phyloP scores from a whole-genome alignment of 2,888 invertebrate species.

The Sarcophaga carnaria region DNA sequence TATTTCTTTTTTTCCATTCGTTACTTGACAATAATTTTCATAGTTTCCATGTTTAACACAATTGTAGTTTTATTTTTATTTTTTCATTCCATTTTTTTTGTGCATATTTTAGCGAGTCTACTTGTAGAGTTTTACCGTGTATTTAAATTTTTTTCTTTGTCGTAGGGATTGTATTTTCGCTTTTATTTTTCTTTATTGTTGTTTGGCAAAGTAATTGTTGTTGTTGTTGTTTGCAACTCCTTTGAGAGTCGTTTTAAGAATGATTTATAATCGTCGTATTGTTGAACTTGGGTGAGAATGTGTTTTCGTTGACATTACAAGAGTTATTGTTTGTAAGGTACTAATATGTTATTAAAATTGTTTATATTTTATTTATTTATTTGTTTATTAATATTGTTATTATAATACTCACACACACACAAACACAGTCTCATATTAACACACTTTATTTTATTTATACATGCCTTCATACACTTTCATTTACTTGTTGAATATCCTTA shows the following conservation, averaged over 20 bases:
- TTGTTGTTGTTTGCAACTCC: conserved; percentile 9
- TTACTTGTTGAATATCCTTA: conserved; percentile 28
- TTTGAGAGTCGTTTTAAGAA: conserved; percentile 54
- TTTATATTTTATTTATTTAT: conserved; percentile 36
- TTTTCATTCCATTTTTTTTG: conserved; percentile 20
- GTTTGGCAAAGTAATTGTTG: not conserved
- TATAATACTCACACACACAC: not conserved
- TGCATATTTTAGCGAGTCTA: conserved; percentile 1
- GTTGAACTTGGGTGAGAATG: conserved; percentile 67
- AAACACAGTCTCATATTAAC: not conserved
- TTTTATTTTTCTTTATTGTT: not conserved
- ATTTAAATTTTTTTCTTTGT: not conserved
- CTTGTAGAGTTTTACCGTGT: not conserved
- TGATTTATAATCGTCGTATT: conserved; percentile 59
- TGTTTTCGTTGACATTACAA: conserved; percentile 66
- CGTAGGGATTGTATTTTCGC: conserved; percentile 1
- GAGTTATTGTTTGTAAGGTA: conserved; percentile 64
- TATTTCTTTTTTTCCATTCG: conserved; percentile 17
- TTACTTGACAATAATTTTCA: conserved; percentile 66
- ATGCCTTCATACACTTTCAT: not conserved
- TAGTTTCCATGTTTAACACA: conserved; percentile 63
- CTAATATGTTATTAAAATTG: conserved; percentile 62
- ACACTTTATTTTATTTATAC: conserved; percentile 1
- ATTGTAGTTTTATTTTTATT: conserved; percentile 52
- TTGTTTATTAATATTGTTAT: not conserved